Evolutionary conservation across 2,888 invertebrate species (phyloP), one percentile per base, ranked within the genome.

Genomic region (Erebia aethiops): DNA sequence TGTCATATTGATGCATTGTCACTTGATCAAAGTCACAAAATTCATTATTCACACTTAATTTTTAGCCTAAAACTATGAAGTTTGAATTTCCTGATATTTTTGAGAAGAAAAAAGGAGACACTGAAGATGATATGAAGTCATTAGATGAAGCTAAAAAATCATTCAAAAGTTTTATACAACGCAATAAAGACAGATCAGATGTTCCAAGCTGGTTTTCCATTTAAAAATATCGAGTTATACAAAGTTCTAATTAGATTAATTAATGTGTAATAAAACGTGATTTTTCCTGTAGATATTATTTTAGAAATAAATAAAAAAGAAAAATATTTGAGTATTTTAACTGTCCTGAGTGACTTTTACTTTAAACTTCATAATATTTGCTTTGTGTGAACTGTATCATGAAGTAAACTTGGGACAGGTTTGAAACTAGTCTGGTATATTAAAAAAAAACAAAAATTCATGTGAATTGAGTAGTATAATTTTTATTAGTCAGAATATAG

Each of bases 41-140:
- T 26, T 26, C 2, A 26, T 4, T 3, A 26, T 26, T 26, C 26
- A 26, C 3, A 0, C 35, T 35, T 11, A 1, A 49, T 58, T 74
- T 75, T 94, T 89, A 98, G 97, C 96, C 96, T 0, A 95, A 95
- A 83, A 94, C 94, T 13, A 90, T 95, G 79, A 94, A 91, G 67
- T 98, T 98, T 89, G 94, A 94, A 74, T 98, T 96, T 84, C 98
- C 98, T 0, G 93, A 97, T 58, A 74, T 98, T 57, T 97, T 96
- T 84, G 91, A 93, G 43, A 89, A 92, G 54, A 80, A 86, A 54
- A 89, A 92, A 56, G 90, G 94, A 67, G 91, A 95, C n/a, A 87
- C 94, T 51, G 94, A 95, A 68, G 95, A 95, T n/a, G 87, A 92
- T 49, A 84, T 94, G 64, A 95, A 95, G 78, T 86, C 95, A 3